A percentile compares a stretch with the other conserved stretches of the same genome.
Conservation (phyloP, 2,888 invertebrate genomes). For the Diadegma fenestrale region DNA sequence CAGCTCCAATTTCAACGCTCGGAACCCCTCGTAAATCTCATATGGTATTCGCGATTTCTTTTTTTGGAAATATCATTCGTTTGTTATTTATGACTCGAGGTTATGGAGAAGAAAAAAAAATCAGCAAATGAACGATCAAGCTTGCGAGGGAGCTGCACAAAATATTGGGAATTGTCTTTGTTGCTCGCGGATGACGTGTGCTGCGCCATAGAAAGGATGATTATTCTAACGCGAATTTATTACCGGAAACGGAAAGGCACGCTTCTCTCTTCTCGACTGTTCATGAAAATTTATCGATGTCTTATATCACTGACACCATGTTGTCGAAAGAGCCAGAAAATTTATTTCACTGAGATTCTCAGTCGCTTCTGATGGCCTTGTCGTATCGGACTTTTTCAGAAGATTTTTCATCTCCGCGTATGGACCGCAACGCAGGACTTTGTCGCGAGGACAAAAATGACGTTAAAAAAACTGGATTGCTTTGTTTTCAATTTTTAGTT, state of each 20-base stretch:
- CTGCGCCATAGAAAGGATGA: background rate
- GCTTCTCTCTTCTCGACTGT: background rate
- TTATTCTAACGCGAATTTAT: constrained; percentile 18
- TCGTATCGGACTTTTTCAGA: background rate
- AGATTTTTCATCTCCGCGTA: background rate
- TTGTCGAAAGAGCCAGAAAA: background rate
- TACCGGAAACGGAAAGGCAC: constrained; percentile 9
- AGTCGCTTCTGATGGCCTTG: background rate
- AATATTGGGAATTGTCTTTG: constrained; percentile 7
- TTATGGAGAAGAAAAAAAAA: background rate
- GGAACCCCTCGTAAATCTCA: constrained; percentile 2
- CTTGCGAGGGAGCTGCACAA: background rate
- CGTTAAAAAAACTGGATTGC: background rate
- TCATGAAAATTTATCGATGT: constrained; percentile 12
- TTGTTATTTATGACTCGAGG: background rate
- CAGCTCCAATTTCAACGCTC: constrained; percentile 29
- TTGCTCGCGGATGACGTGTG: background rate
- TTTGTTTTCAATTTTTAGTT: background rate
- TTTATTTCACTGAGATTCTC: constrained; percentile 1
- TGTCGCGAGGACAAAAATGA: background rate
- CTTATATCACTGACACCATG: constrained; percentile 8
- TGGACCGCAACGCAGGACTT: background rate
- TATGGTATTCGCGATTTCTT: background rate
- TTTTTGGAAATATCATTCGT: background rate
- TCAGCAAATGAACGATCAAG: background rate